Percentiles rank a stretch among this genome's conserved stretches.
Conservation (phyloP, 2,113 vertebrate species). For the Ochotona princeps region DNA sequence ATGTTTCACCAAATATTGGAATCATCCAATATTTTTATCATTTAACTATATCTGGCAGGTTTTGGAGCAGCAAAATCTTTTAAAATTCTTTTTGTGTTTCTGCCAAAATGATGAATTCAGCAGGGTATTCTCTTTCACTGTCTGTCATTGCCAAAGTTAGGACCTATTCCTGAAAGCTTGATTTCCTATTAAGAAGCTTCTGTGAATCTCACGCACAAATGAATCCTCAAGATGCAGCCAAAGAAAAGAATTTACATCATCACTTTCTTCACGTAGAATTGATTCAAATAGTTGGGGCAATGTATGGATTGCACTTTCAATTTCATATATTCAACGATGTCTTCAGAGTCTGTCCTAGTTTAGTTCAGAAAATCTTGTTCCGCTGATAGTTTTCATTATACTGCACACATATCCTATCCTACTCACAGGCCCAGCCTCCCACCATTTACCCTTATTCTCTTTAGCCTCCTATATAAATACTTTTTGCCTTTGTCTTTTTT, state of each 20-base stretch:
- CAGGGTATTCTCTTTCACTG: not conserved
- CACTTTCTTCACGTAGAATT: not conserved
- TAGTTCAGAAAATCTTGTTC: not conserved
- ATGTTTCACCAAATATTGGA: slow-evolving; percentile 45
- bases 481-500: not conserved
- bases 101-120: not conserved
- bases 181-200: not conserved
- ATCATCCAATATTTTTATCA: slow-evolving; percentile 39
- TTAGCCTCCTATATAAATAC: not conserved
- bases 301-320: not conserved
- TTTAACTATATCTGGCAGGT: not conserved
- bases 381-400: not conserved
- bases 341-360: slow-evolving; percentile 16
- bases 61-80: not conserved
- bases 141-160: not conserved
- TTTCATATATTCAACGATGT: slow-evolving; percentile 29
- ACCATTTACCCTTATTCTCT: not conserved
- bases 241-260: not conserved
- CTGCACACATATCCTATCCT: not conserved
- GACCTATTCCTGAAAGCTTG: slow-evolving; percentile 12
- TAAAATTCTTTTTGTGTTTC: not conserved
- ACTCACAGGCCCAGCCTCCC: no score
- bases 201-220: not conserved
- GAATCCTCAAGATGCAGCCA: not conserved
- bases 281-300: not conserved